phyloP scores from a whole-genome alignment of 2,888 invertebrate genomes.

The Spilarctia lutea region DNA sequence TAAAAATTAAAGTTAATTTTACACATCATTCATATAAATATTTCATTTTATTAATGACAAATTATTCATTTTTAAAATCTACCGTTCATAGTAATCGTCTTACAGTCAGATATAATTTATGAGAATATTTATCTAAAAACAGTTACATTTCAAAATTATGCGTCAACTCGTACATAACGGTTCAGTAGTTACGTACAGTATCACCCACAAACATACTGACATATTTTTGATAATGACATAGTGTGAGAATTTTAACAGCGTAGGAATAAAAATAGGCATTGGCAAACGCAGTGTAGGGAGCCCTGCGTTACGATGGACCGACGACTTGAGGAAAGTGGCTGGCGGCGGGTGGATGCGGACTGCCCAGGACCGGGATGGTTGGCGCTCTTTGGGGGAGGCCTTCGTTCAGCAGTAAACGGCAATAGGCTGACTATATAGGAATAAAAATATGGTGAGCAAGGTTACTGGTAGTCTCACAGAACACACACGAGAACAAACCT shows the following conservation, averaged over 20 bases:
- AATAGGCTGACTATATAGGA: too few relatives aligned
- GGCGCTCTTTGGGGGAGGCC: too few relatives aligned
- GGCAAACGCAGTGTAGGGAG: too few relatives aligned
- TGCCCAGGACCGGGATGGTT: too few relatives aligned
- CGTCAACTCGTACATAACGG: slow-evolving; percentile 8
- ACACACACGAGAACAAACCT: not conserved
- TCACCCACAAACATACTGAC: slow-evolving; percentile 20
- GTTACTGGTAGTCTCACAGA: not conserved
- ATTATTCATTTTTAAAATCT: not conserved
- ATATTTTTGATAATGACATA: slow-evolving; percentile 2
- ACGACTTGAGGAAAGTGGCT: too few relatives aligned
- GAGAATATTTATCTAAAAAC: slow-evolving; percentile 8
- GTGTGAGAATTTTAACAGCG: slow-evolving; percentile 3
- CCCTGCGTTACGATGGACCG: too few relatives aligned
- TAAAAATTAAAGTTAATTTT: too few relatives aligned
- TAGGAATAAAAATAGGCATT: not conserved
- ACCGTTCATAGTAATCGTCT: not conserved
- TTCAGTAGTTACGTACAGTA: slow-evolving; percentile 1
- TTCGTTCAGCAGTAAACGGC: too few relatives aligned
- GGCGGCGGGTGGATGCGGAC: too few relatives aligned
- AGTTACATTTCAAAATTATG: slow-evolving; percentile 6
- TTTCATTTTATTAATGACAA: too few relatives aligned
- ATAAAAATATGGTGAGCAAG: not conserved
- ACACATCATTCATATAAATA: too few relatives aligned
- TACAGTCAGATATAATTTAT: slow-evolving; percentile 1